Evolutionary conservation across 2,113 vertebrate species (phyloP).

Genomic region (Catharus fuscescens): DNA sequence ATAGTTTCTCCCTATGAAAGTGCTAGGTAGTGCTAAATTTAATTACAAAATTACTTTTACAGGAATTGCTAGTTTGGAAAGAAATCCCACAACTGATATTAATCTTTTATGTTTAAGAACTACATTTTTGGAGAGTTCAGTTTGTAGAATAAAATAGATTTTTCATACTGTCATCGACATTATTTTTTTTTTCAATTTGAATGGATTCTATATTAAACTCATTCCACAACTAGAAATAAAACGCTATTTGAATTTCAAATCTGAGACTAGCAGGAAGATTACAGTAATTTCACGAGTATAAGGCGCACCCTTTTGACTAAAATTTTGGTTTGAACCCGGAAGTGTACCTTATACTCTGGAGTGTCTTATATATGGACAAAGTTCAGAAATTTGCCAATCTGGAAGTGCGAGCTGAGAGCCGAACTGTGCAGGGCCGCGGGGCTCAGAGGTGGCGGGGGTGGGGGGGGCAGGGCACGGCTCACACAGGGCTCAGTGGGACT

Average conservation of each 20-base stretch:
- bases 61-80: background rate
- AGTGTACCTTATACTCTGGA: no score
- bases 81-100: background rate
- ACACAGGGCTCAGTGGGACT: no score
- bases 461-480: no score
- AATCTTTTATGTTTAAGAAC: background rate
- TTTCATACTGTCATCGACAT: background rate
- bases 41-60: background rate
- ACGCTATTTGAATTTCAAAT: background rate
- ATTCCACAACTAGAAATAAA: background rate
- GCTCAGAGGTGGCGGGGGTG: no score
- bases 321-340: no score
- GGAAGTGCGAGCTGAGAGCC: no score
- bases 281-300: no score
- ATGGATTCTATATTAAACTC: background rate
- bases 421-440: no score
- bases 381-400: no score
- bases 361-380: no score
- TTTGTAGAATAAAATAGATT: background rate
- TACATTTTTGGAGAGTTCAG: background rate
- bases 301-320: no score
- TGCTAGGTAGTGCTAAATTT: background rate
- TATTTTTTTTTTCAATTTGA: background rate
- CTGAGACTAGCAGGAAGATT: background rate
- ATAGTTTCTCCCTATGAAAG: background rate